Evolutionary conservation across 2,888 invertebrate species (phyloP).

Genomic region (Sepiola atlantica): DNA sequence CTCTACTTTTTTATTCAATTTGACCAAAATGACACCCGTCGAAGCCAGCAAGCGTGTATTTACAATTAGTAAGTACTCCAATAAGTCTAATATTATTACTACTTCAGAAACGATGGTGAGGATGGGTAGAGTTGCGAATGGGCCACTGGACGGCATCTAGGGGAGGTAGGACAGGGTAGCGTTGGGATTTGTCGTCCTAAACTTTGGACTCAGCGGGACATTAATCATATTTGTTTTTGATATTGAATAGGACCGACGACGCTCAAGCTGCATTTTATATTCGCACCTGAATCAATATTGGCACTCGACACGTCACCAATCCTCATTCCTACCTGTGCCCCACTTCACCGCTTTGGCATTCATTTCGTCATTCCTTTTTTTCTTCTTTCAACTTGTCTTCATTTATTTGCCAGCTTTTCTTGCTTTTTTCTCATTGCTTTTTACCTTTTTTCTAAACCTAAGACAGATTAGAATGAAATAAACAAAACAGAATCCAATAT

Average conservation of each 20-base stretch:
- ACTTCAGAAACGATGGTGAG: background rate
- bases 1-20: background rate
- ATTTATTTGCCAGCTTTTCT: background rate
- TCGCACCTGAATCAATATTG: constrained; percentile 12
- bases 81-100: constrained; percentile 32
- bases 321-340: background rate
- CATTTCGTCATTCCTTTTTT: background rate
- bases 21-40: constrained; percentile 7
- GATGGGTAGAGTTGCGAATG: background rate
- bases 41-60: background rate
- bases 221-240: constrained; percentile 32
- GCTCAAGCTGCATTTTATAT: constrained; percentile 32
- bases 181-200: constrained; percentile 12
- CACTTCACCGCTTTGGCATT: background rate
- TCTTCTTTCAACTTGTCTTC: background rate
- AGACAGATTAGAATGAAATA: background rate
- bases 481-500: background rate
- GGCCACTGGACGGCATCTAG: background rate
- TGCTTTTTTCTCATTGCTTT: background rate
- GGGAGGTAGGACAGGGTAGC: background rate
- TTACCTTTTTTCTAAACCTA: background rate
- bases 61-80: constrained; percentile 32
- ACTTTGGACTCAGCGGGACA: constrained; percentile 32
- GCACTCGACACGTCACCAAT: constrained; percentile 11
- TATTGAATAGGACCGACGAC: constrained; percentile 6